Evolutionary conservation across 2,113 vertebrate genomes (phyloP), one percentile per base, ranked within the genome.

Genomic region (Leptocoma aspasia): DNA sequence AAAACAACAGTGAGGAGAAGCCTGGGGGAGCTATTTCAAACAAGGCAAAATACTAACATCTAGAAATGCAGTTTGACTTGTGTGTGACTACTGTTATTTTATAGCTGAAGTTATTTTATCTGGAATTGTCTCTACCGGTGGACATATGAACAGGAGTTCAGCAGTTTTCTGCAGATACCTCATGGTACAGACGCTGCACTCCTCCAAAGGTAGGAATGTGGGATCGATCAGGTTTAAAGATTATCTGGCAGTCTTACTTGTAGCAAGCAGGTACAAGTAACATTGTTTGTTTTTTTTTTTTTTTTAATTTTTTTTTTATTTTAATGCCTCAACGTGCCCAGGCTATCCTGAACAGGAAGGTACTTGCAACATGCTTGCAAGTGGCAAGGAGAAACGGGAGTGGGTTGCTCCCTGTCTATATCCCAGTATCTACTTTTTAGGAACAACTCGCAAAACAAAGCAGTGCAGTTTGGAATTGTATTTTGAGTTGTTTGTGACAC

Each of bases 301-400:
- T 8, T 33, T 14, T n/a, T 11, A n/a, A n/a, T n/a, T 33, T 47
- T 33, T 27, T 26, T 33, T 39, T 33, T 22, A 16, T 47, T 75
- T 18, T 3, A 31, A 49, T 4, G 23, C 7, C 3, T 47, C 2
- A 1, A 7, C 21, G 84, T 2, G 4, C 7, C 7, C 15, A 6
- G 52, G 26, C 70, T 50, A 4, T 10, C 20, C 21, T 9, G 28
- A 42, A 6, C 26, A 8, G 30, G 24, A 69, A 54, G 12, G 23
- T 53, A 4, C 47, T 54, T 49, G 42, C 56, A 30, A 6, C 35
- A 9, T 2, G 23, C 26, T 68, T 30, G 49, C 39, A 22, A 2
- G 19, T 11, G 73, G 64, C 77, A 7, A 7, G 47, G 21, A 41
- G 52, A 22, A 56, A 19, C 8, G 9, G 37, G 26, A 9, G 9